These are phyloP conservation scores for Barypeithes pellucidus DNA, from an alignment of 2,888 invertebrate species.

Conservation along the genomic window DNA sequence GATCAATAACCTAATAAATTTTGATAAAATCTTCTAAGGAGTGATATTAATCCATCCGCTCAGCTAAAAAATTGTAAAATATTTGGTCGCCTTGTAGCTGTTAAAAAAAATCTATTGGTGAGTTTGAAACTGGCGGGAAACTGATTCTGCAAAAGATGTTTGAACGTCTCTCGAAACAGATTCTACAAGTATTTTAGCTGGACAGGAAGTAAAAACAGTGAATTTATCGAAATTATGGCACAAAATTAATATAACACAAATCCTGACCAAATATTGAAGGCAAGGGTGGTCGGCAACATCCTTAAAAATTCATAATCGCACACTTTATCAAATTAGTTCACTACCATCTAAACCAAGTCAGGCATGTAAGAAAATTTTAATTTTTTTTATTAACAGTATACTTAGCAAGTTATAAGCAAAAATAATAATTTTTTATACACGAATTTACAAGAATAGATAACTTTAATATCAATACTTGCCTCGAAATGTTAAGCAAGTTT, in stretches of 20 bases:
- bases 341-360: constrained; percentile 63
- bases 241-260: constrained; percentile 51
- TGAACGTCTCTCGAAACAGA: no score
- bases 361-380: constrained; percentile 63
- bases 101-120: no score
- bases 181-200: no score
- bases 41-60: not conserved
- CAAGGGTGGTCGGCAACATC: constrained; percentile 67
- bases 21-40: constrained; percentile 5
- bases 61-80: no score
- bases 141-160: no score
- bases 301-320: constrained; percentile 65
- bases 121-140: no score
- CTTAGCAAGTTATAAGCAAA: constrained; percentile 20
- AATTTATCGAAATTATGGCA: constrained; percentile 59
- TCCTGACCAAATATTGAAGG: constrained; percentile 61
- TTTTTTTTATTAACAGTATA: constrained; percentile 17
- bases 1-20: constrained; percentile 34
- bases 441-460: constrained; percentile 66
- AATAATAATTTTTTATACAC: constrained; percentile 63
- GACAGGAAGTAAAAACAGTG: constrained; percentile 10
- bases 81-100: no score
- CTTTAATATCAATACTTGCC: constrained; percentile 64
- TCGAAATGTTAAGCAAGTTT: constrained; percentile 56
- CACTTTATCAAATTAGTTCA: constrained; percentile 70